Evolutionary conservation across 1,140 invertebrate genomes (phyloP), one percentile per base, ranked within the genome.

Genomic region (Drosophila simulans): DNA sequence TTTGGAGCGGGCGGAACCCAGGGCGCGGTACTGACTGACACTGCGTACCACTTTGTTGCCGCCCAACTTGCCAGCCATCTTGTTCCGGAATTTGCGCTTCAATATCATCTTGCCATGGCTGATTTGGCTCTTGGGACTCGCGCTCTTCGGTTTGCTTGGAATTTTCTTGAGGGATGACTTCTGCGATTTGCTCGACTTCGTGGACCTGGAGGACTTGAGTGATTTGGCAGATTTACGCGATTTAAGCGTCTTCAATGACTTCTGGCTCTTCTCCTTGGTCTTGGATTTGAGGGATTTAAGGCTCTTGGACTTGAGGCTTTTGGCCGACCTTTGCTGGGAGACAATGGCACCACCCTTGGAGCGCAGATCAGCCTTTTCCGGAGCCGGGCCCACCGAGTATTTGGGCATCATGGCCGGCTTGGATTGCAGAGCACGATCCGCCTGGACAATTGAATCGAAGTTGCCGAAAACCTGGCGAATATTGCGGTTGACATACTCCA

Each of bases 381-480:
- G 34, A 8, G 43, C 7, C 11, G 43, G 45, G 5, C 49, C 79
- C 13, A 89, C 83, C 8, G 71, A 58, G 17, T 88, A 81, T 22
- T 86, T 91, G 10, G 80, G 90, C 3, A 71, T 11, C 5, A 71
- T 42, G 4, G 86, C 86, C 0, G 72, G 58, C 7, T 90, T 53
- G 4, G 70, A 46, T 15, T 66, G 40, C 40, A 91, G 77, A 5
- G 84, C 73, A 0, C 77, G 82, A 22, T 88, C 90, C 34, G 90
- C 83, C 51, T 88, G 56, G 1, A 72, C 76, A 42, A 91, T 73
- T 5, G 80, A 49, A 25, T 91, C 90, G 20, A 80, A 85, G 43
- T 83, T 84, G 4, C 90, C 90, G 20, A 91, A 91, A 3, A 89
- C 80, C 40, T 90, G 69, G 65, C 90, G 76, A 11, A 91, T 90